Conservation (phyloP, 1,140 invertebrate genomes). For the Rhopalosiphum maidis region DNA sequence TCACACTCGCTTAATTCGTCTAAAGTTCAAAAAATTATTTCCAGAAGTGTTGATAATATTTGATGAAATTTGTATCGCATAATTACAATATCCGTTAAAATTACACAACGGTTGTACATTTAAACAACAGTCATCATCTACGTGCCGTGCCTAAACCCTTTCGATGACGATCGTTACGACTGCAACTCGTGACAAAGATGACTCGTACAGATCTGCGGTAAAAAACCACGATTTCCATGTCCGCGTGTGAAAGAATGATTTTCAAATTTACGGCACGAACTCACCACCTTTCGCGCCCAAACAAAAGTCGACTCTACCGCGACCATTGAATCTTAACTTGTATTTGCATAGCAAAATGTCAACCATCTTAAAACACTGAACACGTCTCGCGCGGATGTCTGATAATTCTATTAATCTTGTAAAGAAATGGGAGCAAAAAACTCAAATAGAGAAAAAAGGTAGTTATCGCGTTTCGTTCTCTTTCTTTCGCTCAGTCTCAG, state of each 20-base stretch:
- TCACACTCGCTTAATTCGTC: background rate
- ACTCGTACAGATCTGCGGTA: background rate
- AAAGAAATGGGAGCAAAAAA: background rate
- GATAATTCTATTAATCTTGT: conserved; percentile 24
- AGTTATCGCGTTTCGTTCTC: background rate
- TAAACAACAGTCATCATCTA: background rate
- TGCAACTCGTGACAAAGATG: background rate
- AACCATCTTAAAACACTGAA: conserved; percentile 19
- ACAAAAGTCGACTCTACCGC: conserved; percentile 9
- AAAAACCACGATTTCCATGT: background rate
- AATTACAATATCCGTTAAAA: background rate
- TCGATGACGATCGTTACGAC: background rate
- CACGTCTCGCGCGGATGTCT: background rate
- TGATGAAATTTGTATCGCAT: background rate
- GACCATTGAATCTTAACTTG: background rate
- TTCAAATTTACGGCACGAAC: conserved; percentile 21
- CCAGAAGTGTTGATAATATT: background rate
- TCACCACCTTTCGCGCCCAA: background rate
- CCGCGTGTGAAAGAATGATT: background rate
- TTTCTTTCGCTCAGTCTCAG: background rate
- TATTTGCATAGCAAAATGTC: conserved; percentile 34
- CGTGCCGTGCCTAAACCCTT: no score
- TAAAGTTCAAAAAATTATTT: background rate
- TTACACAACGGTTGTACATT: background rate
- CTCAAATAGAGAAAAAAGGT: background rate